Evolutionary conservation across 1,140 invertebrate genomes (phyloP), one percentile per base, ranked within the genome.

Genomic region (Fopius arisanus): DNA sequence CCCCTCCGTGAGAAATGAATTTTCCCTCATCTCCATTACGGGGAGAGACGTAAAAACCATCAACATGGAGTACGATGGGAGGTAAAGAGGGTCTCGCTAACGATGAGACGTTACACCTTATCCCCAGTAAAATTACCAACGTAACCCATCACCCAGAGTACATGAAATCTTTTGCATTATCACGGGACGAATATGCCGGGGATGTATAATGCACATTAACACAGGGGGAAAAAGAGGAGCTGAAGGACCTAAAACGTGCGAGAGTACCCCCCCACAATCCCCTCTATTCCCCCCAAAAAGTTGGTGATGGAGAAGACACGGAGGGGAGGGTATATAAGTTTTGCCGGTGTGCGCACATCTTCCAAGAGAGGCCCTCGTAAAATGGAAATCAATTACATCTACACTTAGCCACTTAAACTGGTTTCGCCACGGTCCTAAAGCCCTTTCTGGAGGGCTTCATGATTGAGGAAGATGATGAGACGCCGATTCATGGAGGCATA

Each of bases 351-450:
- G 74, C 77, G 73, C 29, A 12, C 79, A 72, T 78, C 80, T 81
- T 82, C 76, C 81, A 78, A 80, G 80, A 82, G 81, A 77, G 77
- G 33, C 43, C 76, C 85, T 87, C 86, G 83, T 88, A 88, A 87
- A 87, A 88, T 88, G 87, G 86, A 87, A 88, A 88, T 88, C 87
- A 88, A 88, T 88, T 88, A 88, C 86, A 88, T 86, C 82, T 86
- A 84, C 86, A 83, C 86, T 87, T 87, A 87, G 87, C 85, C 86
- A 86, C 85, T 87, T 87, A 87, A 87, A 87, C 86, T 88, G 87
- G 86, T 87, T 88, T 87, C 84, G 86, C 86, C 82, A 87, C 85
- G 86, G 85, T 85, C 82, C 82, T 84, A 84, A 86, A 86, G 83
- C 77, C 72, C 77, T 72, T 73, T 62, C 26, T 26, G 48, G 16